phyloP scores from a whole-genome alignment of 2,888 invertebrate genomes.

The Lasioglossum villosulum region DNA sequence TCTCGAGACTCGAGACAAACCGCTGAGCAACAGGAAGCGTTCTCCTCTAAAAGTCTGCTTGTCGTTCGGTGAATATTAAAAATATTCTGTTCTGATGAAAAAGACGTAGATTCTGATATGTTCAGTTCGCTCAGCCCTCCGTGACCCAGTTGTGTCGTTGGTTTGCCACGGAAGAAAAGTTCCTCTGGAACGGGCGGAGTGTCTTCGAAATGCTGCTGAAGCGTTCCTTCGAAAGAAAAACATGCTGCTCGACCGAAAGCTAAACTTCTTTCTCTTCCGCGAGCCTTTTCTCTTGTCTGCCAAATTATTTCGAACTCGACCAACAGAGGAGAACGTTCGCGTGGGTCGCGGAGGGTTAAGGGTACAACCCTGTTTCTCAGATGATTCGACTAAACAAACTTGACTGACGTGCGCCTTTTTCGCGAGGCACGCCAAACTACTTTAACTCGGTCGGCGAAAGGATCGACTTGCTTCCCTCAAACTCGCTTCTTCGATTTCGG shows the following conservation, averaged over 20 bases:
- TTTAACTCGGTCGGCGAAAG: conserved; percentile 1
- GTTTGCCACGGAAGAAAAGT: background rate
- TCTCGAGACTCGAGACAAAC: conserved; percentile 17
- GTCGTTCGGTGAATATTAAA: conserved; percentile 52
- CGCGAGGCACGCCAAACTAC: conserved; percentile 29
- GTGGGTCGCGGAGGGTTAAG: conserved; percentile 46
- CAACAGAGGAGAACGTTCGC: background rate
- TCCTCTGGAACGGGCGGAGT: background rate
- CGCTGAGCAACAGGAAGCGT: conserved; percentile 52
- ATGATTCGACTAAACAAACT: conserved; percentile 47
- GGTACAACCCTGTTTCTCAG: conserved; percentile 56
- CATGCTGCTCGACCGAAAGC: background rate
- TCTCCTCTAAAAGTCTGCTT: conserved; percentile 15
- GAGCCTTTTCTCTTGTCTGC: background rate
- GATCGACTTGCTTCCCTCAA: background rate
- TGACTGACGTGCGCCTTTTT: conserved; percentile 14
- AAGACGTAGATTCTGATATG: conserved; percentile 59
- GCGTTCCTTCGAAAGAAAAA: background rate
- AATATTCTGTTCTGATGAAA: conserved; percentile 60
- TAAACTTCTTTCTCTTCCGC: background rate
- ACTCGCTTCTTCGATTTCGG: background rate
- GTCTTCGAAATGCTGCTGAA: background rate
- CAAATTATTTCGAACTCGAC: background rate
- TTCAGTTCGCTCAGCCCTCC: conserved; percentile 55
- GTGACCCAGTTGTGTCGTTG: conserved; percentile 25